A percentile compares a stretch with the other conserved stretches of the same genome.
Evolutionary conservation across 1,140 invertebrate genomes (phyloP).

Genomic region (Anadara kagoshimensis): DNA sequence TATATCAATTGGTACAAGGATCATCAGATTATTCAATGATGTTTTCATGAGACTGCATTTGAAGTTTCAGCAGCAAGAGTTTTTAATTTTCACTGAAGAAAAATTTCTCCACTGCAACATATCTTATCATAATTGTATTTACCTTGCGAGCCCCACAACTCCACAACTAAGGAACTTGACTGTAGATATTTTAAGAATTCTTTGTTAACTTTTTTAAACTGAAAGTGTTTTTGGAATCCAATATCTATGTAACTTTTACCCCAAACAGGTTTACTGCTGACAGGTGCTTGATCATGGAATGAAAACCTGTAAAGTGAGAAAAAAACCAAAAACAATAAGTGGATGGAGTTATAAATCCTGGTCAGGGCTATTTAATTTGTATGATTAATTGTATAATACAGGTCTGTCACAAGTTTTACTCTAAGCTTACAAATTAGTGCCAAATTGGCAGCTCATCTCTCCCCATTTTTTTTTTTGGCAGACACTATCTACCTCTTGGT

Average conservation of each 20-base stretch:
- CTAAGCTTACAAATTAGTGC: too few relatives aligned
- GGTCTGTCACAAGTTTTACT: too few relatives aligned
- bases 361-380: too few relatives aligned
- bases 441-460: too few relatives aligned
- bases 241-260: slow-evolving; percentile 47
- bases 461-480: too few relatives aligned
- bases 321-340: neutral
- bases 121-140: neutral
- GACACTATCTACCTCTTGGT: too few relatives aligned
- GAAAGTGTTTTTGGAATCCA: slow-evolving; percentile 43
- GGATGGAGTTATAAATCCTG: neutral
- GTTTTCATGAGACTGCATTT: neutral
- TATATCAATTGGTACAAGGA: too few relatives aligned
- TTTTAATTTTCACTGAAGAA: neutral
- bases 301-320: slow-evolving; percentile 36
- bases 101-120: neutral
- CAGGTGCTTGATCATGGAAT: slow-evolving; percentile 35
- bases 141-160: slow-evolving; percentile 64
- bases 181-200: slow-evolving; percentile 49
- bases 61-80: neutral
- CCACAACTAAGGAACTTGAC: slow-evolving; percentile 51
- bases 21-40: too few relatives aligned
- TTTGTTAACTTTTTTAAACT: slow-evolving; percentile 40
- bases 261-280: slow-evolving; percentile 45
- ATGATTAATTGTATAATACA: too few relatives aligned